A percentile compares a stretch with the other conserved stretches of the same genome.
These are phyloP conservation scores for Acanthiza pusilla DNA, from an alignment of 2,797 vertebrate species.

Conservation along the genomic window DNA sequence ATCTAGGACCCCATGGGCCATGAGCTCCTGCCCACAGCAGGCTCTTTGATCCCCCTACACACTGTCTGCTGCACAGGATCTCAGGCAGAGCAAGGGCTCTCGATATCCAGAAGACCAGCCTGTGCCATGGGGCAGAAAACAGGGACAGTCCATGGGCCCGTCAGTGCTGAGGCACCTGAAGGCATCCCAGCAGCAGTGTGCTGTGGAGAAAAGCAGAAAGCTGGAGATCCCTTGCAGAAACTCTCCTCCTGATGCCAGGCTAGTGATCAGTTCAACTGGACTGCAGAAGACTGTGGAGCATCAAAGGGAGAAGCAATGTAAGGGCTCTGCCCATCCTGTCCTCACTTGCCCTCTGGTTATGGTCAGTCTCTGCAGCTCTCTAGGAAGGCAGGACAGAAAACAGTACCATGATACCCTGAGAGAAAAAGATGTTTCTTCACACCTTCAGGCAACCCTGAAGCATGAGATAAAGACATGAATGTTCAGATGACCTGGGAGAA, in stretches of 20 bases:
- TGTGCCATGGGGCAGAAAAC: background rate
- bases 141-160: background rate
- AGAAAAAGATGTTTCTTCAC: background rate
- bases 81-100: background rate
- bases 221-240: background rate
- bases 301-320: background rate
- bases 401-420: background rate
- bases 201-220: background rate
- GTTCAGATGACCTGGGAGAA: background rate
- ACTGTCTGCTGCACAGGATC: accelerated
- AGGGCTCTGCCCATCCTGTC: background rate
- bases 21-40: background rate
- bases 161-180: background rate
- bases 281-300: background rate
- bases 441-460: background rate
- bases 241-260: background rate
- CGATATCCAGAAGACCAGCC: background rate
- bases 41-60: accelerated
- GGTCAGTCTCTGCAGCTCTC: background rate
- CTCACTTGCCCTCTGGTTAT: background rate
- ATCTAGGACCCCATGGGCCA: no score
- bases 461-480: background rate
- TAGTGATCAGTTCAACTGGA: background rate
- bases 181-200: background rate
- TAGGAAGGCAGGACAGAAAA: background rate